Evolutionary conservation across 2,113 vertebrate genomes (phyloP).

Genomic region (Piprites chloris): DNA sequence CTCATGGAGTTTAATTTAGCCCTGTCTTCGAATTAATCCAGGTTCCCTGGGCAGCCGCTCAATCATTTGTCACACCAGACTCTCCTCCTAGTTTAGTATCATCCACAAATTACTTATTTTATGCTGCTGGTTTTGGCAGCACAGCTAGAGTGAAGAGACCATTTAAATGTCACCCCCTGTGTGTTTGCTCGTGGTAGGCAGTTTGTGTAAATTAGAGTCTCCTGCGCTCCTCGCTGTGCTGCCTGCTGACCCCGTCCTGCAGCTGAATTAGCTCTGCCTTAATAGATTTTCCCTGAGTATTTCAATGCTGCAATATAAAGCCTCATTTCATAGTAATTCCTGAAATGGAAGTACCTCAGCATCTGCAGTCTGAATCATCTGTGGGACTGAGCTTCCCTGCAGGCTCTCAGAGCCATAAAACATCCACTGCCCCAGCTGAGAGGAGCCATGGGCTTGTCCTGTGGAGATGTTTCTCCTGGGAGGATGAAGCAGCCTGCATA

Average conservation of each 20-base stretch:
- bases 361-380: neutral
- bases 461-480: neutral
- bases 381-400: neutral
- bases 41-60: neutral
- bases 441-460: neutral
- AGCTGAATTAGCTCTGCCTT: constrained; percentile 22
- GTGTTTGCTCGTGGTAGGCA: neutral
- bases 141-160: neutral
- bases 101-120: constrained; percentile 19
- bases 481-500: neutral
- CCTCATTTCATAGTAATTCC: neutral
- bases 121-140: neutral
- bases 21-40: neutral
- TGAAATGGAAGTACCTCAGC: neutral
- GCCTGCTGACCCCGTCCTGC: constrained; percentile 8
- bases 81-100: neutral
- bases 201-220: constrained; percentile 26
- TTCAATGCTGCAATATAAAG: neutral
- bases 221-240: neutral
- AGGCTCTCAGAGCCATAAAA: neutral
- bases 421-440: neutral
- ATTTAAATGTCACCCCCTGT: neutral
- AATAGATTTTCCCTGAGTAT: neutral
- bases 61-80: neutral
- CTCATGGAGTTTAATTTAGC: neutral